Evolutionary conservation across 2,797 vertebrate species (phyloP).

Genomic region (Enteromius viviparus): DNA sequence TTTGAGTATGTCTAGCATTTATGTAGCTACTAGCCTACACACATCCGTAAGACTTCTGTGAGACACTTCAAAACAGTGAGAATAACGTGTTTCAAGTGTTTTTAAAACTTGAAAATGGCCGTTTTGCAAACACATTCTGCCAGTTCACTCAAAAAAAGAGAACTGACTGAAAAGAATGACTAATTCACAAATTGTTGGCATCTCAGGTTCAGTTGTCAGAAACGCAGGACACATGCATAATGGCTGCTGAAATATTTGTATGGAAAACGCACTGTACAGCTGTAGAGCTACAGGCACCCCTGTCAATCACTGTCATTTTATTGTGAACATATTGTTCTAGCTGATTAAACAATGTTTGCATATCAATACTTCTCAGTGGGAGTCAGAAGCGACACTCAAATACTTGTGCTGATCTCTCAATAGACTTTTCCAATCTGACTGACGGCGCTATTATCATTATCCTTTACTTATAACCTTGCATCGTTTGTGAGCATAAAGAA

Average conservation of each 20-base stretch:
- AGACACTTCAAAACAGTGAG: not conserved
- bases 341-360: not conserved
- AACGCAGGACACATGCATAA: not conserved
- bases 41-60: not conserved
- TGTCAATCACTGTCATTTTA: not conserved
- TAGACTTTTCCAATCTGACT: not conserved
- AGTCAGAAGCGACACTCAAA: not conserved
- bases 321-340: not conserved
- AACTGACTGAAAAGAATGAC: not conserved
- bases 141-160: not conserved
- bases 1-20: not conserved
- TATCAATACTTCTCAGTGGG: not conserved
- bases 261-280: not conserved
- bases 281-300: not conserved
- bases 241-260: not conserved
- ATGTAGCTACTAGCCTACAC: not conserved
- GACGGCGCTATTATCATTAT: not conserved
- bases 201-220: not conserved
- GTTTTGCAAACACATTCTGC: not conserved
- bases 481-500: not conserved
- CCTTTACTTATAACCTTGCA: not conserved
- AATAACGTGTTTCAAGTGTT: not conserved
- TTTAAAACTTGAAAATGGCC: not conserved
- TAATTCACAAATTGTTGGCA: not conserved
- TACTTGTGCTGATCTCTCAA: not conserved